Base-by-base conservation (phyloP, 2,113 vertebrate species). In the Actinemys pallida region DNA sequence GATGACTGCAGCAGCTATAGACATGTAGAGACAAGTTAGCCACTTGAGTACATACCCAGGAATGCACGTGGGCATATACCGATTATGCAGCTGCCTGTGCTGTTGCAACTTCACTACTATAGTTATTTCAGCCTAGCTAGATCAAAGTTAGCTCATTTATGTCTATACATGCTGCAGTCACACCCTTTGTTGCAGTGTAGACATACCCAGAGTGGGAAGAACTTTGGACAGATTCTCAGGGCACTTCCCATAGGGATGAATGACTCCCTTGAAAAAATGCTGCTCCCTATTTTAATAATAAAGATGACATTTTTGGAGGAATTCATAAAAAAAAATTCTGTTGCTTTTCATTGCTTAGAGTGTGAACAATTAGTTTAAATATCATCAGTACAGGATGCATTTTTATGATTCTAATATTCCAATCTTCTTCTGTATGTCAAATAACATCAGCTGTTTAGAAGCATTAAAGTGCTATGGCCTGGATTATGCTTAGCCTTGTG, bases 211-310 rank as follows among this genome's bases (percentile, higher is more conserved):
- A 65, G 14, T 56, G 72, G 42, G 62, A 56, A 86, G 90, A 69
- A 35, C 29, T 35, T 49, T 88, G 65, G 87, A 80, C 4, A 31
- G 5, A 27, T 19, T 79, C 24, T 93, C n/a, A 81, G 50, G 50
- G 39, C 86, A 93, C 95, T 87, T 27, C 59, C 52, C 8, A 56
- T 59, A 69, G 87, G 52, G 59, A 59, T 80, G 69, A 93, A 45
- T 59, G 81, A 96, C 87, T 80, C 78, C 31, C 59, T 92, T 93
- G 59, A 94, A 2, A 39, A 52, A 42, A 83, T 56, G 85, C 52
- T 42, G 78, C 93, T 97, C 94, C 83, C 89, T 93, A 94, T 95
- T 95, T 93, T 92, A 94, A 83, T 86, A 59, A 54, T 12, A 88
- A 49, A 86, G 56, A 53, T 39, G 24, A 17, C 84, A 49, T 59